phyloP scores from a whole-genome alignment of 1,140 invertebrate species.

The Holcopasites calliopsidis region DNA sequence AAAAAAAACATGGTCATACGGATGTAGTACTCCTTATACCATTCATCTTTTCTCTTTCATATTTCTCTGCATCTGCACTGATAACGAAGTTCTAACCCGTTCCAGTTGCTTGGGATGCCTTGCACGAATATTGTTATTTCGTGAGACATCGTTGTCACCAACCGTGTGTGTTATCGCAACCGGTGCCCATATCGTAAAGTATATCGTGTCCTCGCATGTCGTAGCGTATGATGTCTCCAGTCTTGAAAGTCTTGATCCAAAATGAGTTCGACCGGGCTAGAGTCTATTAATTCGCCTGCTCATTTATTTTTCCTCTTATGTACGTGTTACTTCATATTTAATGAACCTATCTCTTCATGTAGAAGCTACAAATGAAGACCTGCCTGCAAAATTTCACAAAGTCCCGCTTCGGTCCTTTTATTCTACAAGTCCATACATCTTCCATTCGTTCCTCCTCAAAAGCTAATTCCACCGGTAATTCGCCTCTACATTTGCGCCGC shows the following conservation, averaged over 20 bases:
- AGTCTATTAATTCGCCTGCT: not conserved
- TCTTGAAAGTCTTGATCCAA: not conserved
- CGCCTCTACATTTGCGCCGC: too few species aligned
- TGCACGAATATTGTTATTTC: too few species aligned
- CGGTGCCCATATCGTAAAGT: not conserved
- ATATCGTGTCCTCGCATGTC: not conserved
- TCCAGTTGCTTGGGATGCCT: too few species aligned
- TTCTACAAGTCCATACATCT: not conserved
- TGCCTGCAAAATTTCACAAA: too few species aligned
- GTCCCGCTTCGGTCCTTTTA: not conserved
- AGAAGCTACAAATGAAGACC: too few species aligned
- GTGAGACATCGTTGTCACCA: not conserved
- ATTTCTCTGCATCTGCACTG: too few species aligned
- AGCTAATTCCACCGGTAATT: too few species aligned
- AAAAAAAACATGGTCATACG: too few species aligned
- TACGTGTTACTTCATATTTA: not conserved
- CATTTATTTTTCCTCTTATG: not conserved
- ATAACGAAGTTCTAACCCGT: too few species aligned
- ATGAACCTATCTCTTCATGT: not conserved
- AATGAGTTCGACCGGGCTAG: slow-evolving; percentile 2
- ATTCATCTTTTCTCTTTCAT: too few species aligned
- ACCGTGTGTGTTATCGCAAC: not conserved
- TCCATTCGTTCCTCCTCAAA: not conserved
- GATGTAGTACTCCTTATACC: too few species aligned
- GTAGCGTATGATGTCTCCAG: not conserved